phyloP scores from a whole-genome alignment of 2,797 vertebrate genomes.

The Pantherophis alleghaniensis region DNA sequence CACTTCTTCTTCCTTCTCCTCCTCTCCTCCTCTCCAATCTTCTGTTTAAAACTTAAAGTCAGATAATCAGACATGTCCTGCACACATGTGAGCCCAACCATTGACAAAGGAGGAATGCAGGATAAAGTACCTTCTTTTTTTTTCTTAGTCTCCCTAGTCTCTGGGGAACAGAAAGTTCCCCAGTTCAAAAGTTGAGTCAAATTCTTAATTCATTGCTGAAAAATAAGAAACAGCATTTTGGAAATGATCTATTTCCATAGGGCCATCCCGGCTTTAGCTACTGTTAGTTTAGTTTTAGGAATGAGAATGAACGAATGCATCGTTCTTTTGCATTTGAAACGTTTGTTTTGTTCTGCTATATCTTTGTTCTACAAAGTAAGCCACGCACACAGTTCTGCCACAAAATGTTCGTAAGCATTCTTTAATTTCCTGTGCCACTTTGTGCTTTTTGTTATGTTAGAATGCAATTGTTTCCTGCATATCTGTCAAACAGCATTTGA shows the following conservation, averaged over 20 bases:
- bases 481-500: not conserved
- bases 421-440: conserved; percentile 27
- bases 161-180: not conserved
- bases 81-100: not conserved
- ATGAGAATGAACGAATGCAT: conserved; percentile 1
- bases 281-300: conserved; percentile 14
- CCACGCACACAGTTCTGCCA: conserved; percentile 2
- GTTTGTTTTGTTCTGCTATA: not conserved
- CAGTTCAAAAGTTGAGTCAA: not conserved
- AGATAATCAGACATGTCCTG: not conserved
- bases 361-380: not conserved
- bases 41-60: not conserved
- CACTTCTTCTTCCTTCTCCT: not conserved
- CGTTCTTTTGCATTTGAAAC: conserved; percentile 26
- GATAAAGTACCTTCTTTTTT: not conserved
- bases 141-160: not conserved
- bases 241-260: not conserved
- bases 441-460: not conserved
- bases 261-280: conserved; percentile 20
- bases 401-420: not conserved
- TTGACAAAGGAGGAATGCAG: not conserved
- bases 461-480: not conserved
- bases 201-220: not conserved
- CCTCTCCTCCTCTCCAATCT: not conserved
- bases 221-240: conserved; percentile 32